phyloP scores from a whole-genome alignment of 1,140 invertebrate species.

The Nasonia vitripennis region DNA sequence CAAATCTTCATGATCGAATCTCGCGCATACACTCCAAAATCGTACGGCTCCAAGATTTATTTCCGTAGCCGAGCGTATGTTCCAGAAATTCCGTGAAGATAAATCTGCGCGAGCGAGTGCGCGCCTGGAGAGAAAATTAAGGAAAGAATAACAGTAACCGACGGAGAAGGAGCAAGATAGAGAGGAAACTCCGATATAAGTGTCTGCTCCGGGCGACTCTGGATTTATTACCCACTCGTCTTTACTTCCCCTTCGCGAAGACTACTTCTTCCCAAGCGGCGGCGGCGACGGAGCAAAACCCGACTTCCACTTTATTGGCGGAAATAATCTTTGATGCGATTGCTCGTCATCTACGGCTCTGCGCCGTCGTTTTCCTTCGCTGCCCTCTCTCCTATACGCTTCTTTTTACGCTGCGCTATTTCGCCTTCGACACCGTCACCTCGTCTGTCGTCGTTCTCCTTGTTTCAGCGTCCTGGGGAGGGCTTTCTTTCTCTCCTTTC shows the following conservation, averaged over 20 bases:
- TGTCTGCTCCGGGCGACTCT: slow-evolving; percentile 70
- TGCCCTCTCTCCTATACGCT: not conserved
- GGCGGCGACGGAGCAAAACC: slow-evolving; percentile 58
- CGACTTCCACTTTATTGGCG: slow-evolving; percentile 72
- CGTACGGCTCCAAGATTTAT: not conserved
- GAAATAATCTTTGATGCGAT: slow-evolving; percentile 74
- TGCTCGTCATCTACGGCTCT: slow-evolving; percentile 62
- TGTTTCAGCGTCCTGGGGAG: too few species aligned
- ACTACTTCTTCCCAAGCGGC: slow-evolving; percentile 12
- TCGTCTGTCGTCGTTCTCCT: not conserved
- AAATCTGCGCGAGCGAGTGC: not conserved
- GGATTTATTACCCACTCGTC: slow-evolving; percentile 71
- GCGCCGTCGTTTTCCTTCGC: slow-evolving; percentile 49
- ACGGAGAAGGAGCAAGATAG: slow-evolving; percentile 18
- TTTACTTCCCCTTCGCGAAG: slow-evolving; percentile 52
- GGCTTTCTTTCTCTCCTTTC: too few species aligned
- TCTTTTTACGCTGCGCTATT: slow-evolving; percentile 38
- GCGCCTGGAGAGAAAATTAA: slow-evolving; percentile 1
- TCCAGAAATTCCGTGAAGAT: slow-evolving; percentile 3
- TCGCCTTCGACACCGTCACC: not conserved
- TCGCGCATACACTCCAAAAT: not conserved
- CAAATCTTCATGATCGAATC: not conserved
- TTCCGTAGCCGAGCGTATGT: not conserved
- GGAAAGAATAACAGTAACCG: slow-evolving; percentile 24
- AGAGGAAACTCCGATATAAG: slow-evolving; percentile 64